Base-by-base conservation (phyloP, 2,113 vertebrate genomes). In the Jaculus jaculus region DNA sequence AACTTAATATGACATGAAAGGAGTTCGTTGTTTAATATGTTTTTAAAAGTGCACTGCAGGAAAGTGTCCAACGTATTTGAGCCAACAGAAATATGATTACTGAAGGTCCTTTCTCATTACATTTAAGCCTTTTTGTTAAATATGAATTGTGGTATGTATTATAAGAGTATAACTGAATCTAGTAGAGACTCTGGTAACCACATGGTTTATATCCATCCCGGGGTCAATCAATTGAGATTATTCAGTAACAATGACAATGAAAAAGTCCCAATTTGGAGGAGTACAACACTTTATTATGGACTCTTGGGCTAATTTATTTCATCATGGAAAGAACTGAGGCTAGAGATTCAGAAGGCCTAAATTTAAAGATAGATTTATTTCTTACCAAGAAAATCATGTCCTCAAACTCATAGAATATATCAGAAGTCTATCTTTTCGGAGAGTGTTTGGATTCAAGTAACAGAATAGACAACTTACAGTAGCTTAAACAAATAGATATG, bases 1-100 rank as follows among this genome's bases (percentile, higher is more conserved):
- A 30, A 71, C 51, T 96, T 96, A 93, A 93, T 92, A 84, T 94
- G 91, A 91, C 72, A 89, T 65, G 61, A 93, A 96, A 86, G 58
- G 77, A 96, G 82, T 94, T 93, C 94, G 93, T 95, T 96, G 74
- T 79, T 92, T 96, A 88, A 92, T 96, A 95, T 90, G 73, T 94
- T 96, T 97, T 94, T 89, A 61, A 96, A 95, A 96, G 92, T 95
- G 61, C 89, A 90, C 9, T 96, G 37, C 34, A 93, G 84, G 75
- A 94, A 94, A 73, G 75, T 78, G 66, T 80, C 90, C 85, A 95
- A 23, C 12, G 30, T 84, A 90, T 51, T 34, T 51, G 87, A 95
- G 93, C 77, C 92, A 97, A 92, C 23, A 21, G 71, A 96, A 93
- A 92, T 24, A 47, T 88, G 58, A 94, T 89, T 93, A 90, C 28